Conservation (phyloP, 1,140 invertebrate species). For the Drosophila auraria region DNA sequence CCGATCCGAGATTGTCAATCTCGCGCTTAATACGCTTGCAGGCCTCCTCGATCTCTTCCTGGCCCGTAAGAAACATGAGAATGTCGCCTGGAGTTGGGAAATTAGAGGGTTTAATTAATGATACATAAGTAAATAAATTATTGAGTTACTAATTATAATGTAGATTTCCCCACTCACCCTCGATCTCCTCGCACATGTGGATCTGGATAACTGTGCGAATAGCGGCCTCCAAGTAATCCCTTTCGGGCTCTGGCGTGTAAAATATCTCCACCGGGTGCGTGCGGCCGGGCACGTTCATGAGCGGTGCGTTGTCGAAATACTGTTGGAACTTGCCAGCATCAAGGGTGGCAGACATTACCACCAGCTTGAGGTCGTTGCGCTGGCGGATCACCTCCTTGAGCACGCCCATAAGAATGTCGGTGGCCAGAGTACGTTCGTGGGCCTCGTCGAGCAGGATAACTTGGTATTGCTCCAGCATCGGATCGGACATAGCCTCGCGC, state of each 20-base stretch:
- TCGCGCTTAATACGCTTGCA: constrained; percentile 99
- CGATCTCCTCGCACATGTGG: constrained; percentile 98
- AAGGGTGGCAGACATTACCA: constrained; percentile 99
- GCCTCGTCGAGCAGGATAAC: constrained; percentile 99
- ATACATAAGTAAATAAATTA: no score
- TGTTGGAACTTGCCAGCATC: constrained; percentile 99
- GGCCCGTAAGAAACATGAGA: constrained; percentile 97
- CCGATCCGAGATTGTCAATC: constrained; percentile 97
- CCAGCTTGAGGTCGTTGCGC: constrained; percentile 96
- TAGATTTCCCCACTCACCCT: constrained; percentile 84
- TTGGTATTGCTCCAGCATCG: constrained; percentile 98
- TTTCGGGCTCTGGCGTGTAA: constrained; percentile 99
- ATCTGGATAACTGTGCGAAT: constrained; percentile 99
- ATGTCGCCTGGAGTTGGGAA: constrained; percentile 89
- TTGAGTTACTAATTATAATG: neutral
- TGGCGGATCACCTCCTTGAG: constrained; percentile 99
- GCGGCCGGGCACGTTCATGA: constrained; percentile 99
- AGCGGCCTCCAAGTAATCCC: constrained; percentile 99
- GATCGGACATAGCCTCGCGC: constrained; percentile 99
- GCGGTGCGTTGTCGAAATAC: constrained; percentile 99
- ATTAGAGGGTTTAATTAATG: neutral
- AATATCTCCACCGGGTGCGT: constrained; percentile 98
- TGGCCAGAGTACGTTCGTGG: constrained; percentile 99
- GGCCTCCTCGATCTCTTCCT: constrained; percentile 99
- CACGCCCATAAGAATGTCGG: constrained; percentile 99